Conservation (phyloP, 2,113 vertebrate species). For the Cryptotis parvus region DNA sequence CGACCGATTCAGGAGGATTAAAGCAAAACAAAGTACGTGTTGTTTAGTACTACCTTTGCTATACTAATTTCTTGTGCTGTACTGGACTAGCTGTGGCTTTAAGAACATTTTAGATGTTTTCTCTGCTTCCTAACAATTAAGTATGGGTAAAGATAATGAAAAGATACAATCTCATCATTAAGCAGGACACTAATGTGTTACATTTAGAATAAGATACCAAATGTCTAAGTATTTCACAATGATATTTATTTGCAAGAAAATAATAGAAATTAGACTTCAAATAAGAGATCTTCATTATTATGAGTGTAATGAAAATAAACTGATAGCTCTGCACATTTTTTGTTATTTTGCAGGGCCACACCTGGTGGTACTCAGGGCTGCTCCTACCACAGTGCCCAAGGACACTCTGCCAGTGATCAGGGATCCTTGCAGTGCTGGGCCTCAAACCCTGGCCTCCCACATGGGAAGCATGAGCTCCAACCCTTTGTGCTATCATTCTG, state of each 20-base stretch:
- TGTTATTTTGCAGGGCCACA: too few species aligned
- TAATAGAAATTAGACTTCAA: background rate
- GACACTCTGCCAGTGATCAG: too few species aligned
- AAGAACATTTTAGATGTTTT: conserved; percentile 11
- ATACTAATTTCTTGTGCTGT: background rate
- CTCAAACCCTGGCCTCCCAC: too few species aligned
- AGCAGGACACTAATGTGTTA: conserved; percentile 20
- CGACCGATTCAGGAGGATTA: conserved; percentile 23
- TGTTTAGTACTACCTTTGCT: background rate
- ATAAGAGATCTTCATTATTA: conserved; percentile 4
- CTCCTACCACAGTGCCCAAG: too few species aligned
- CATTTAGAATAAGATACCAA: conserved; percentile 13
- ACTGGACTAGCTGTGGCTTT: background rate
- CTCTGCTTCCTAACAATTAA: conserved; percentile 5
- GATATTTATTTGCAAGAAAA: background rate
- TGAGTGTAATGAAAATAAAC: conserved; percentile 32
- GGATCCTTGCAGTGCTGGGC: too few species aligned
- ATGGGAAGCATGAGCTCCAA: too few species aligned
- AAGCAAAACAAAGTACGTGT: conserved; percentile 21
- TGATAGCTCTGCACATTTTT: background rate
- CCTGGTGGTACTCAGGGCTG: too few species aligned
- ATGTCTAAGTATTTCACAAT: background rate
- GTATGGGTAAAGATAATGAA: background rate
- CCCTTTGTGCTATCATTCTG: too few species aligned
- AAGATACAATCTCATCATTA: conserved; percentile 20